Base-by-base conservation (phyloP, 2,113 vertebrate genomes). In the Corythoichthys intestinalis region DNA sequence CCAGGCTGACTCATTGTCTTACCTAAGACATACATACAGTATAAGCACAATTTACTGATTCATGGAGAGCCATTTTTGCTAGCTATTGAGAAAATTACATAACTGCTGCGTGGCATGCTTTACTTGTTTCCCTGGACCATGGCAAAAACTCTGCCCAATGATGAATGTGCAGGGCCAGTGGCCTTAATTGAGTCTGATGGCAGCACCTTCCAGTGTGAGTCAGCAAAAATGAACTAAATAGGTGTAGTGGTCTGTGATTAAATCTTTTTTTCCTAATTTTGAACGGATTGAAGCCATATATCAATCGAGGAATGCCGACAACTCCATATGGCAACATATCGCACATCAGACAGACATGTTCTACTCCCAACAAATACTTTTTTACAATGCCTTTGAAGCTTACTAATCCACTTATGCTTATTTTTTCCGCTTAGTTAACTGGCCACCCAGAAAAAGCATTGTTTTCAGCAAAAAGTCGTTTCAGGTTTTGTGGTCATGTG, bases 101-200 rank as follows among this genome's bases (percentile, higher is more conserved):
- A 78, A 76, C 68, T 46, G 17, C 56, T 65, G 62, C 39, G 47
- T 54, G 37, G 20, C 20, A 71, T 38, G 50, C 13, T 65, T 75
- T 62, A 47, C 70, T 39, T 62, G 41, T 67, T 64, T n/a, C 54
- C 53, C 47, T 54, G 62, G 63, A 72, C 70, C 41, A 79, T 72
- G 59, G 66, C 60, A 4, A 61, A 73, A 12, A 73, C 57, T 66
- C 58, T 67, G 17, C 35, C 48, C 28, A 62, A 68, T 61, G 69
- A 88, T 74, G 67, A 81, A 79, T 71, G 67, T 59, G 52, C 38
- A 4, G 63, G 68, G 44, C 73, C 79, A 77, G 53, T 67, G 86
- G 84, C 85, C 86, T 81, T 83, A 87, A 90, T 89, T 89, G 68
- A 83, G 65, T 88, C 83, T 86, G 84, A 91, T 85, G 58, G 68